phyloP scores from a whole-genome alignment of 2,797 vertebrate genomes.

The Scyliorhinus canicula region DNA sequence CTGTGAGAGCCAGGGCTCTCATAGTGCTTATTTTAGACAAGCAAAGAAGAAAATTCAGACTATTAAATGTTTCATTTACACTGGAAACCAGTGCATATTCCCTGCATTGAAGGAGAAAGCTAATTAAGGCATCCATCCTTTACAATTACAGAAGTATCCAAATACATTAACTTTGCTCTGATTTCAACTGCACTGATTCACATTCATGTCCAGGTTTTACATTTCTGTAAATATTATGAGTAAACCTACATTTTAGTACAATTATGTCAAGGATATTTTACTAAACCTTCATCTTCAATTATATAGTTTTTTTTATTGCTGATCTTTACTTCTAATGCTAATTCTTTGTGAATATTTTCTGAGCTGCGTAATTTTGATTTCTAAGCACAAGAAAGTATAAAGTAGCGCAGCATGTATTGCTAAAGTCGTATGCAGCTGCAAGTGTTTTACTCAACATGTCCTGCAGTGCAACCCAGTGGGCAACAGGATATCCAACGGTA shows the following conservation, averaged over 20 bases:
- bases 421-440: constrained; percentile 2
- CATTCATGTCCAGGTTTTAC: background rate
- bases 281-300: background rate
- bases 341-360: background rate
- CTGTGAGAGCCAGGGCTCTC: background rate
- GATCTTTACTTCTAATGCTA: background rate
- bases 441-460: background rate
- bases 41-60: background rate
- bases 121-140: background rate
- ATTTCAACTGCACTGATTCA: background rate
- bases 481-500: background rate
- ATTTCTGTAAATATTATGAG: background rate
- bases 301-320: background rate
- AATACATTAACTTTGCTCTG: background rate
- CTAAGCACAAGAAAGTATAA: background rate
- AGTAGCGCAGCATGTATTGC: background rate
- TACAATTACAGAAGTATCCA: background rate
- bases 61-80: background rate
- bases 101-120: background rate
- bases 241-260: background rate
- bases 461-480: constrained; percentile 11
- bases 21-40: background rate
- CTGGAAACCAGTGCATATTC: background rate
- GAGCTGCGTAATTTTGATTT: background rate
- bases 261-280: background rate